Percentiles rank a stretch among this genome's conserved stretches.
phyloP scores from a whole-genome alignment of 2,113 vertebrate genomes.

The Channa maculata region DNA sequence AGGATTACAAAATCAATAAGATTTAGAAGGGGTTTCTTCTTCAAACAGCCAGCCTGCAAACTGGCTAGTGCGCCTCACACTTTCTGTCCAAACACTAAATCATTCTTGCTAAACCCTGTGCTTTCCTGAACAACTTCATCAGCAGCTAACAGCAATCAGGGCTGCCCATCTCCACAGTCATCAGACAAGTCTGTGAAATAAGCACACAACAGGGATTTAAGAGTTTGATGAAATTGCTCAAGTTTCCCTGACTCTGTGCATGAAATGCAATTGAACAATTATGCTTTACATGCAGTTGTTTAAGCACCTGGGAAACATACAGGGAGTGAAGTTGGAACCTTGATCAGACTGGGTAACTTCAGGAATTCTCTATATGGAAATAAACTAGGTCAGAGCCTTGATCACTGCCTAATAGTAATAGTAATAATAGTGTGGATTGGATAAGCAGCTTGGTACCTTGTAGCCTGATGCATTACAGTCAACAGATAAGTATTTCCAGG shows the following conservation, averaged over 20 bases:
- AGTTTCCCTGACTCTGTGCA: constrained; percentile 1
- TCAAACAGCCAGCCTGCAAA: no score
- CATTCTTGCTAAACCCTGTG: no score
- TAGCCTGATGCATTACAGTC: neutral
- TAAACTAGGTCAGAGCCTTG: neutral
- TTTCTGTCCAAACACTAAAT: no score
- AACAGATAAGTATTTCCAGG: neutral
- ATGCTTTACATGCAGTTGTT: neutral
- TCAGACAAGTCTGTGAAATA: no score
- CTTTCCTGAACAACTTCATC: no score
- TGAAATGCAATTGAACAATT: neutral
- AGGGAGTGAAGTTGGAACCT: neutral
- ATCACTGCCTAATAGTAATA: neutral
- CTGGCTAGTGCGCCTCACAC: no score
- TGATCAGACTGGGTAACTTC: neutral
- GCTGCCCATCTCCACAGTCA: no score
- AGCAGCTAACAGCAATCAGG: no score
- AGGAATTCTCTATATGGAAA: neutral
- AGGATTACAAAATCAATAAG: no score
- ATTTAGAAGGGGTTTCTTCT: no score
- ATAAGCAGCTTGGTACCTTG: neutral
- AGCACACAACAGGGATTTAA: no score
- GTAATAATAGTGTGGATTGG: neutral
- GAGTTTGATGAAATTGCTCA: neutral
- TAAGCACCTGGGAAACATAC: neutral